Base-by-base conservation (phyloP, 2,797 vertebrate genomes). In the Sebastes dallii region DNA sequence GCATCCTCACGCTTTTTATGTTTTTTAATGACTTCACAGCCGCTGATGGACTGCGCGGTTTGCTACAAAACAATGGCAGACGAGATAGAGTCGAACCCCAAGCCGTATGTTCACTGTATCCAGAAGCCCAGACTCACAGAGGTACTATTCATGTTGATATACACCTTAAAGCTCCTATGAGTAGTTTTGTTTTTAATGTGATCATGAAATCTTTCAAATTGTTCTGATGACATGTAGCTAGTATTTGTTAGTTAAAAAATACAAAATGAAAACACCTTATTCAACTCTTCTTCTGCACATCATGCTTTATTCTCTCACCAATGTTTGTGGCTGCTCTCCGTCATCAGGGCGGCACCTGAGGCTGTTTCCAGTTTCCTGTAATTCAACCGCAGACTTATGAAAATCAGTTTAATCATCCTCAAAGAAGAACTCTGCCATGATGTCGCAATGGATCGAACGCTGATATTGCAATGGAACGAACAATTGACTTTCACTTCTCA, bases 41-140 rank as follows among this genome's bases (percentile, higher is more conserved):
- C 95, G 0, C 11, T 94, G 80, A 94, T 95, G 85, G 93, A 96
- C 83, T 96, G 95, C 30, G 72, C 74, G 1, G 86, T 95, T 84
- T 95, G 94, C 86, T 96, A 94, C 85, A 95, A 94, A 88, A 81
- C 68, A 0, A 3, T 5, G 25, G 4, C 0, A 0, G 81, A 69
- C 0, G 16, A 67, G 59, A 91, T 95, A 0, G 91, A 93, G 55
- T 0, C 18, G 0, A 6, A 0, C 1, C 92, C 94, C 6, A 87
- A 39, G 22, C 94, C 95, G 1, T 94, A 95, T 1, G 20, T 95
- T 12, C 89, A 94, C 90, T 96, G 95, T 66, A 90, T 95, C 85
- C 95, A 94, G 84, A 95, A 36, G 25, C 94, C 92, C 0, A 85
- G 90, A 72, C 18, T 95, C 70, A 94, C 94, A 4, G 0, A 77